Base-by-base conservation (phyloP, 2,888 invertebrate species). In the Hydrotaea diabolus region DNA sequence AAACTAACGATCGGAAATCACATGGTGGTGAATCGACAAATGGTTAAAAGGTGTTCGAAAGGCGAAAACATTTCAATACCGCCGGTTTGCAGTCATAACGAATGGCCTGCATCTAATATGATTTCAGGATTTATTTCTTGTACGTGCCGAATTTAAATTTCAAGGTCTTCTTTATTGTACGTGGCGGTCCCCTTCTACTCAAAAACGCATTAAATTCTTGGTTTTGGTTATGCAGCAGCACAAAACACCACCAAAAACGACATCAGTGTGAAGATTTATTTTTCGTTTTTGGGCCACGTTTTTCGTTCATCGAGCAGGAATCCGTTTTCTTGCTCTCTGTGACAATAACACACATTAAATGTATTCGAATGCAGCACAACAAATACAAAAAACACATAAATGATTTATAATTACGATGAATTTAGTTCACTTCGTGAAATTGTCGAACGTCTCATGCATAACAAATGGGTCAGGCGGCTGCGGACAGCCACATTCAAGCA, bases 401-500 rank as follows among this genome's bases (percentile, higher is more conserved):
- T 57, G 57, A 73, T 73, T 55, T 73, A 39, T 73, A 73, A 39
- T 57, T 74, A 57, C 55, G 43, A n/a, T n/a, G n/a, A 39, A 59
- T 69, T 43, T 75, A 31, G 53, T 73, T 69, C 69, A 81, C 75
- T 84, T 75, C 59, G 78, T 59, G 43, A 66, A 49, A 79, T 77
- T 73, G 49, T 39, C 64, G 39, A 57, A 43, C 75, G 82, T 76
- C 66, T 59, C 39, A 66, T 77, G 85, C 79, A 77, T 79, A 79
- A 62, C 49, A 77, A 82, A 82, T 74, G 69, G 49, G 19, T 84
- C 31, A 64, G 66, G 3, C 15, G n/a, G n/a, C n/a, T n/a, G n/a
- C n/a, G n/a, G n/a, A n/a, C n/a, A 76, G 23, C 11, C 55, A 55
- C 55, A 71, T 79, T 59, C 23, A 59, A 17, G 7, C n/a, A 55